phyloP scores from a whole-genome alignment of 2,888 invertebrate genomes.

The Tetheella fluctuosa region DNA sequence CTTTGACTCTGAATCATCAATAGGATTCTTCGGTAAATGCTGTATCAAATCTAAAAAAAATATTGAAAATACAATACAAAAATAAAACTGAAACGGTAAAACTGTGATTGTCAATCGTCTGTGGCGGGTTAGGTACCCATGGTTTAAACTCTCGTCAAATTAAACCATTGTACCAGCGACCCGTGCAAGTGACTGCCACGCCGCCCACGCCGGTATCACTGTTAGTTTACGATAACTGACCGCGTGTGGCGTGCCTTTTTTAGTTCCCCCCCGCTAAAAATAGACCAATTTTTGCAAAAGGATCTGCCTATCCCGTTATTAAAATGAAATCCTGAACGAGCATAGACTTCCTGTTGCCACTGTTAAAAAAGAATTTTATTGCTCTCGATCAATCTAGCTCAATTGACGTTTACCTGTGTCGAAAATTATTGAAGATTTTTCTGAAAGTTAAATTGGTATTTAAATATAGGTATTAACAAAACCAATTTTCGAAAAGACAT shows the following conservation, averaged over 20 bases:
- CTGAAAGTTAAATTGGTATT: neutral
- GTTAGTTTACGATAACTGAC: conserved; percentile 55
- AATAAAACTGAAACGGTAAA: conserved; percentile 16
- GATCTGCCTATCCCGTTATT: conserved; percentile 37
- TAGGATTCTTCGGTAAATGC: neutral
- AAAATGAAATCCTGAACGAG: conserved; percentile 33
- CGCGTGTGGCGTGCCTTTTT: conserved; percentile 31
- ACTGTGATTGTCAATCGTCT: conserved; percentile 55
- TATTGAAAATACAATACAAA: neutral
- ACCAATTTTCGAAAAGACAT: too few species aligned
- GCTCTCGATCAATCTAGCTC: neutral
- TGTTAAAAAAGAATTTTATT: conserved; percentile 5
- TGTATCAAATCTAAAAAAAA: neutral
- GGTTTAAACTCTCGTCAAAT: conserved; percentile 59
- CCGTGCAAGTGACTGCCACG: conserved; percentile 25
- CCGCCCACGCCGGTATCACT: conserved; percentile 47
- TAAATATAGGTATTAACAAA: too few species aligned
- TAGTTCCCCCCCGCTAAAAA: conserved; percentile 28
- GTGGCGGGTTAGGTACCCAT: conserved; percentile 40
- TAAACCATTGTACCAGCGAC: conserved; percentile 47
- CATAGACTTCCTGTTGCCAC: neutral
- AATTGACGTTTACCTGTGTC: neutral
- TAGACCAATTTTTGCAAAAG: conserved; percentile 35
- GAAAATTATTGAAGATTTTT: neutral
- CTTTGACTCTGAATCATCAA: neutral